phyloP scores from a whole-genome alignment of 2,113 vertebrate species.

The Casuarius casuarius region DNA sequence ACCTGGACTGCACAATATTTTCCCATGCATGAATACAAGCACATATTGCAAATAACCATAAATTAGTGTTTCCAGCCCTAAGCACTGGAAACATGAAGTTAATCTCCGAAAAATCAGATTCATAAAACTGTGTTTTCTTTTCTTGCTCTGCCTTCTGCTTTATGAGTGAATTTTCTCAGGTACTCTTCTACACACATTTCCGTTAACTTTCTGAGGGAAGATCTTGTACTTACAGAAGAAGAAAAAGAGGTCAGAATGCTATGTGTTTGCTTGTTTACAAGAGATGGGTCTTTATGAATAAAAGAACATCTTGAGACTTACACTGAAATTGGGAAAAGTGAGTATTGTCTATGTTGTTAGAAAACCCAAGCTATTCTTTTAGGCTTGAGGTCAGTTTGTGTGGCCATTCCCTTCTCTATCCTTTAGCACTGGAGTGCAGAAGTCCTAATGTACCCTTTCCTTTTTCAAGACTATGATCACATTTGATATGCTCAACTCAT shows the following conservation, averaged over 20 bases:
- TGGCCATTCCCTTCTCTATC: background rate
- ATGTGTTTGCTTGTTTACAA: background rate
- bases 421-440: background rate
- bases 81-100: background rate
- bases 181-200: background rate
- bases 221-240: background rate
- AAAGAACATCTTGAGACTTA: background rate
- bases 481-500: background rate
- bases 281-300: background rate
- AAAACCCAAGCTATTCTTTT: background rate
- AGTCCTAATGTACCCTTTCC: background rate
- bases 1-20: fast-evolving
- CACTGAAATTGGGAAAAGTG: background rate
- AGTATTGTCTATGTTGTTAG: background rate
- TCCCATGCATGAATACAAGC: background rate
- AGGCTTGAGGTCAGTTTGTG: background rate
- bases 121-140: background rate
- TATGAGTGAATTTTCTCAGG: background rate
- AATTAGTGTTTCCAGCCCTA: background rate
- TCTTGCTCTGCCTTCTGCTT: background rate
- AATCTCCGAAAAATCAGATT: background rate
- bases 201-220: background rate
- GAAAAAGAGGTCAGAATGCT: background rate
- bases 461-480: background rate
- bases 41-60: background rate